These are phyloP conservation scores for Phengaris arion DNA, from an alignment of 2,888 invertebrate genomes.

Conservation along the genomic window DNA sequence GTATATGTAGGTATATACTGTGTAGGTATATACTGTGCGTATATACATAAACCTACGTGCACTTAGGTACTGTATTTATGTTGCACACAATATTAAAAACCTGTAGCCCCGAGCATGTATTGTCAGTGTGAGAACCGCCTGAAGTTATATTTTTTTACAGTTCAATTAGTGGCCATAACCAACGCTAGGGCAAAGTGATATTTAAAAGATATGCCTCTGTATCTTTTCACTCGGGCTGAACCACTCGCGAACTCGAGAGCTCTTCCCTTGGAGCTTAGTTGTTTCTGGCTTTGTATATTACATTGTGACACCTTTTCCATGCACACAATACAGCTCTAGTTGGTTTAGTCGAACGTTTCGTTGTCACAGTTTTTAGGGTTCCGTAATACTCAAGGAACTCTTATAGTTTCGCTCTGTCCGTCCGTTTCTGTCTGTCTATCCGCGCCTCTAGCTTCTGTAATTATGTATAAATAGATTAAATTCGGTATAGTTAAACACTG, in stretches of 20 bases:
- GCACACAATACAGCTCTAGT: constrained; percentile 1
- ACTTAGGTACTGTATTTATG: no score
- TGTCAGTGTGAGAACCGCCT: neutral
- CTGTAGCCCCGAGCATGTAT: neutral
- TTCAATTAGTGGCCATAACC: constrained; percentile 6
- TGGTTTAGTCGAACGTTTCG: neutral
- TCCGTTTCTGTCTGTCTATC: no score
- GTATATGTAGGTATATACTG: no score
- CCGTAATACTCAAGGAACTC: no score
- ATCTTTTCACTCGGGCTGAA: constrained; percentile 1
- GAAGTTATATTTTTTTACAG: neutral
- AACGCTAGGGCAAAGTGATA: constrained; percentile 1
- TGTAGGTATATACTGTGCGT: no score
- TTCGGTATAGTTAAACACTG: no score
- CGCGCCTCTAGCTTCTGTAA: no score
- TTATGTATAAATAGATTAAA: no score
- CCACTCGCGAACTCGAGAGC: neutral
- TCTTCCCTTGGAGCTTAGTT: constrained; percentile 4
- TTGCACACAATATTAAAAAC: no score
- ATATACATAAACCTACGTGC: no score
- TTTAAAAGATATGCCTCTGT: constrained; percentile 10
- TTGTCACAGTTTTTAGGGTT: neutral
- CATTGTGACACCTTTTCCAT: constrained; percentile 5
- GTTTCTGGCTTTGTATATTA: constrained; percentile 11
- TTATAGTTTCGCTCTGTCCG: no score